A percentile compares a stretch with the other conserved stretches of the same genome.
phyloP scores from a whole-genome alignment of 1,140 invertebrate genomes.

The Dinothrombium tinctorium region DNA sequence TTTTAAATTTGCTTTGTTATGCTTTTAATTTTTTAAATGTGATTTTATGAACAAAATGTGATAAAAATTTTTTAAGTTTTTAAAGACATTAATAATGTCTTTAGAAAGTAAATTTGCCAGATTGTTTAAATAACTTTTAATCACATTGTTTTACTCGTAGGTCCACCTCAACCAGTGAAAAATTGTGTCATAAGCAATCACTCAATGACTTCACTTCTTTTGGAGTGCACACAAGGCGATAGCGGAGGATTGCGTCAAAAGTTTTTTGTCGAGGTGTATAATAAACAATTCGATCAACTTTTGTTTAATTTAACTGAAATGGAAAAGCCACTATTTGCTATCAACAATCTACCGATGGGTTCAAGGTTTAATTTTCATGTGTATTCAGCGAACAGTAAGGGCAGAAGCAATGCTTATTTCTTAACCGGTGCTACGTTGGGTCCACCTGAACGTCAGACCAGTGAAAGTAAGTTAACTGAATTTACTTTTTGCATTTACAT shows the following conservation, averaged over 20 bases:
- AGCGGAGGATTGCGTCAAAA: slow-evolving; percentile 55
- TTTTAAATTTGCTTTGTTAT: too few species aligned
- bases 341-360: slow-evolving; percentile 23
- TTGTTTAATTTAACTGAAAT: slow-evolving; percentile 27
- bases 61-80: too few species aligned
- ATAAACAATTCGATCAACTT: slow-evolving; percentile 26
- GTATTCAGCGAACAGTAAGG: slow-evolving; percentile 14
- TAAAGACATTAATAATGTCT: too few species aligned
- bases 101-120: too few species aligned
- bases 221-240: slow-evolving; percentile 48
- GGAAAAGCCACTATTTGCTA: neutral
- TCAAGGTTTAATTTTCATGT: neutral
- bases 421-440: slow-evolving; percentile 62
- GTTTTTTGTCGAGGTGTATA: slow-evolving; percentile 49
- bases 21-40: too few species aligned
- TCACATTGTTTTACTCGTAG: too few species aligned
- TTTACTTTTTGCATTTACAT: too few species aligned
- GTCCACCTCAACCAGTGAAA: slow-evolving; percentile 16
- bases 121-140: too few species aligned
- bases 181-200: slow-evolving; percentile 16
- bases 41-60: too few species aligned
- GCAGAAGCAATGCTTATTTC: slow-evolving; percentile 42
- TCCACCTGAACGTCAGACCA: slow-evolving; percentile 36
- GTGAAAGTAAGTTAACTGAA: neutral
- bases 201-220: slow-evolving; percentile 28